Evolutionary conservation across 1,140 invertebrate genomes (phyloP).

Genomic region (Sipha flava): DNA sequence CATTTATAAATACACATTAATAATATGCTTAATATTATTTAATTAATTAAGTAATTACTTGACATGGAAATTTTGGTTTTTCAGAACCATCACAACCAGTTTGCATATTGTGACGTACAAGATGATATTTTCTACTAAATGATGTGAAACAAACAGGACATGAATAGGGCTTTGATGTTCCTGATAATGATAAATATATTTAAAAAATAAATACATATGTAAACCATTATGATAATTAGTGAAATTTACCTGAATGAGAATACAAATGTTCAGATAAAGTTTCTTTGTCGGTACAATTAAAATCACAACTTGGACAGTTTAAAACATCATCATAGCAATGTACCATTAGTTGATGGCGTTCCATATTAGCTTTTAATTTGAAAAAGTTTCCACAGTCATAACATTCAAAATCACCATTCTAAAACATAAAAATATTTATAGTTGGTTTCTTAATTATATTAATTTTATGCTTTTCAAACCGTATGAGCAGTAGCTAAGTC

Average conservation of each 20-base stretch:
- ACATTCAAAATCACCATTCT: slow-evolving; percentile 48
- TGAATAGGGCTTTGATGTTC: slow-evolving; percentile 46
- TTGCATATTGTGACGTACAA: slow-evolving; percentile 64
- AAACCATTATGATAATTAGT: neutral
- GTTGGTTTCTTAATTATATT: neutral
- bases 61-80: slow-evolving; percentile 51
- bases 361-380: slow-evolving; percentile 46
- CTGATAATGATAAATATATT: slow-evolving; percentile 35
- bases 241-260: slow-evolving; percentile 43
- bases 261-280: slow-evolving; percentile 49
- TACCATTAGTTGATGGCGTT: slow-evolving; percentile 47
- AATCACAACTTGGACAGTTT: slow-evolving; percentile 47
- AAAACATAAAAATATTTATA: slow-evolving; percentile 35
- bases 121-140: slow-evolving; percentile 66
- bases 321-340: slow-evolving; percentile 45
- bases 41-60: slow-evolving; percentile 44
- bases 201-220: neutral
- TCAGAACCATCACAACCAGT: slow-evolving; percentile 60
- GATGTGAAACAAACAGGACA: slow-evolving; percentile 54
- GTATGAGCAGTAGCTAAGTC: slow-evolving; percentile 47
- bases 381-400: slow-evolving; percentile 51
- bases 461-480: slow-evolving; percentile 40
- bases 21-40: neutral
- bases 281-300: slow-evolving; percentile 47
- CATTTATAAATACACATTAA: neutral